phyloP scores from a whole-genome alignment of 2,113 vertebrate genomes.

The Sylvietta virens region DNA sequence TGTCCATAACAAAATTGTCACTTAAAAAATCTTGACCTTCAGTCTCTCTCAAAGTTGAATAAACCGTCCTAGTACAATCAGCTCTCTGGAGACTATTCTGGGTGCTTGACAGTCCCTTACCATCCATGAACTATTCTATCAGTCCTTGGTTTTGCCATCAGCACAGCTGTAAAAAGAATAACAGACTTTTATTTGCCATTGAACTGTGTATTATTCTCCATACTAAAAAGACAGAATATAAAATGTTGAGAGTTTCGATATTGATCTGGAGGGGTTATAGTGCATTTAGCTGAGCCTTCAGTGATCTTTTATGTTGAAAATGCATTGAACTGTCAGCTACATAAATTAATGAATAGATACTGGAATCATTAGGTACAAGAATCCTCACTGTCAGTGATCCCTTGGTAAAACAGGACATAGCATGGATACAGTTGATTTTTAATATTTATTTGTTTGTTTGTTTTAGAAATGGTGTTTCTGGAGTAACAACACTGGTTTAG shows the following conservation, averaged over 20 bases:
- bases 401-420: not conserved
- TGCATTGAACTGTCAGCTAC: not conserved
- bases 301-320: not conserved
- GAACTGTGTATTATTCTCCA: not conserved
- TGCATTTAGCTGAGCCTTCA: constrained; percentile 12
- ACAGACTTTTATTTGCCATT: not conserved
- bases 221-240: constrained; percentile 1
- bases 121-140: not conserved
- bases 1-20: not conserved
- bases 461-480: not conserved
- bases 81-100: not conserved
- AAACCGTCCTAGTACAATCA: not conserved
- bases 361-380: not conserved
- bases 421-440: not conserved
- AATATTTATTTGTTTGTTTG: not conserved
- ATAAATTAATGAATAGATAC: not conserved
- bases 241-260: constrained; percentile 22
- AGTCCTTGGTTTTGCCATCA: not conserved
- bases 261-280: not conserved
- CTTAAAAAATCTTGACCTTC: not conserved
- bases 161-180: not conserved
- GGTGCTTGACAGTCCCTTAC: not conserved
- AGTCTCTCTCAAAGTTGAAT: not conserved
- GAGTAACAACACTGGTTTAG: not conserved
- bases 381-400: not conserved